Percentiles rank a stretch among this genome's conserved stretches.
Evolutionary conservation across 2,888 invertebrate species (phyloP).

Genomic region (Drosophila austrosaltans): DNA sequence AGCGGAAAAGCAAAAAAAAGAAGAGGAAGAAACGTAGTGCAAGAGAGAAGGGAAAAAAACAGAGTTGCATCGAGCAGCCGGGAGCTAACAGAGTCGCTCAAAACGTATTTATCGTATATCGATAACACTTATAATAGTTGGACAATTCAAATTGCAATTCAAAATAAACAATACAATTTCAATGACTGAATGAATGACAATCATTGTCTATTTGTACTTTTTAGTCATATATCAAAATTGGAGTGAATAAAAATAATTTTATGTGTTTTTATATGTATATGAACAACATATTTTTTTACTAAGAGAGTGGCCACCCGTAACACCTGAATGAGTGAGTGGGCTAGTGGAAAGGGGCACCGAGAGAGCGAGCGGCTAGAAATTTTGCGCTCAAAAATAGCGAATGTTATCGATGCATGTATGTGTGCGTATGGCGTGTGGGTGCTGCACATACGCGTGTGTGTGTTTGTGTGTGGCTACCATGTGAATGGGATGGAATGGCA

Average conservation of each 20-base stretch:
- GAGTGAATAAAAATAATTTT: neutral
- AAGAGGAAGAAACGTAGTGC: conserved; percentile 4
- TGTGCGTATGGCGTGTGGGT: conserved; percentile 29
- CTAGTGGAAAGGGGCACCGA: conserved; percentile 30
- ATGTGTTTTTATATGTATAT: neutral
- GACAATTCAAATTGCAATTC: neutral
- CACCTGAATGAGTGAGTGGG: conserved; percentile 5
- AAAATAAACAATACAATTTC: neutral
- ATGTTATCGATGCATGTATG: conserved; percentile 30
- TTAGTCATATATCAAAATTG: neutral
- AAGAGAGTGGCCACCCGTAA: neutral
- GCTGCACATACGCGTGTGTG: neutral
- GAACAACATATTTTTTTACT: neutral
- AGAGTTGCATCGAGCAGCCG: conserved; percentile 71
- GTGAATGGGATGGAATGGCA: conserved; percentile 66
- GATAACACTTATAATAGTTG: conserved; percentile 43
- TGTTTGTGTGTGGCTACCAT: conserved; percentile 54
- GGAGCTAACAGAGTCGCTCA: conserved; percentile 67
- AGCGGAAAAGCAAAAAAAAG: conserved; percentile 72
- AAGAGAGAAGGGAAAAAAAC: conserved; percentile 21
- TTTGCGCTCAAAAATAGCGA: conserved; percentile 73
- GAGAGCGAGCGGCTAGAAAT: conserved; percentile 39
- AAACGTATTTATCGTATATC: conserved; percentile 62
- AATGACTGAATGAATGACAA: neutral
- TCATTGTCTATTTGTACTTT: neutral